Evolutionary conservation across 2,113 vertebrate genomes (phyloP).

Genomic region (Saccopteryx leptura): DNA sequence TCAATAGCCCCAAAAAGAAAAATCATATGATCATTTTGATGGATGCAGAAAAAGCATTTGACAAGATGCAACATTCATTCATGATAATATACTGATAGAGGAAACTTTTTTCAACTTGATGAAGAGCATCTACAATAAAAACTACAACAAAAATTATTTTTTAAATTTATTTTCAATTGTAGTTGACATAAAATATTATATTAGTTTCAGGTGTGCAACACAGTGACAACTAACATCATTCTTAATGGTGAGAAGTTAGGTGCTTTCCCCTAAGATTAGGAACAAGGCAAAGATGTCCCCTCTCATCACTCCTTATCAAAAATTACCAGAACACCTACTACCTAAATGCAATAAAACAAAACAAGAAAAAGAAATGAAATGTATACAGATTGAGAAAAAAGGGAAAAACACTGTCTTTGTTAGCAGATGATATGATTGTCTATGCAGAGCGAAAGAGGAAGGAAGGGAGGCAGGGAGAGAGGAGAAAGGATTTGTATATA

Average conservation of each 20-base stretch:
- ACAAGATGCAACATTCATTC: neutral
- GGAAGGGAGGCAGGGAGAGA: neutral
- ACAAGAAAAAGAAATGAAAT: neutral
- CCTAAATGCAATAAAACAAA: neutral
- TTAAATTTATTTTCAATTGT: neutral
- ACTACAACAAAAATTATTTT: neutral
- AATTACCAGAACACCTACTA: neutral
- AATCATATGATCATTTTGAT: neutral
- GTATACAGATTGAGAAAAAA: neutral
- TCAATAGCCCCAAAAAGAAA: conserved; percentile 1
- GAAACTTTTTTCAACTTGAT: conserved; percentile 21
- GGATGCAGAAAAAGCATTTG: conserved; percentile 15
- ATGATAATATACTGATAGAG: neutral
- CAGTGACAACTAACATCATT: neutral
- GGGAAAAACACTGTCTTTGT: neutral
- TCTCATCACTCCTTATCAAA: neutral
- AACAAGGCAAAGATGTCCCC: neutral
- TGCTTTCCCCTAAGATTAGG: neutral
- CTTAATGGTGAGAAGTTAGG: neutral
- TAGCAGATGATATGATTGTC: neutral
- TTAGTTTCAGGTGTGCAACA: neutral
- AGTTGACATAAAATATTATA: neutral
- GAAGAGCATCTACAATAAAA: neutral
- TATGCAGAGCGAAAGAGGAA: neutral
- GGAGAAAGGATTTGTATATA: neutral